phyloP scores from a whole-genome alignment of 1,140 invertebrate genomes.

The Aphelenchoides besseyi region DNA sequence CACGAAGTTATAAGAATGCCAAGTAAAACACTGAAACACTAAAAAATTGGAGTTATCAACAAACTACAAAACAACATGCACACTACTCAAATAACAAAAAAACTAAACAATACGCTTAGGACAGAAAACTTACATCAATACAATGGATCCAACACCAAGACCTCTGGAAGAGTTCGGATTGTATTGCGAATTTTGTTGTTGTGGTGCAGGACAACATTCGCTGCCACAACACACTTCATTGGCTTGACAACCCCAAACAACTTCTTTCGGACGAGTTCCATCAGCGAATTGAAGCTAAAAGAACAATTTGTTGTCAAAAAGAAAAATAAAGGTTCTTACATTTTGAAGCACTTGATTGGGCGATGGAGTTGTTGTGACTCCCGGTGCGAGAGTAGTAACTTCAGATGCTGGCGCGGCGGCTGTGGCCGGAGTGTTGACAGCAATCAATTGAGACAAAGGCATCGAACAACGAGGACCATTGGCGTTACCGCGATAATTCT shows the following conservation, averaged over 20 bases:
- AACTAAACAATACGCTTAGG: constrained; percentile 22
- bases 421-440: background rate
- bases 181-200: too few relatives aligned
- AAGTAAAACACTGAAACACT: constrained; percentile 37
- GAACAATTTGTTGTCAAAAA: too few relatives aligned
- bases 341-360: constrained; percentile 30
- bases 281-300: constrained; percentile 54
- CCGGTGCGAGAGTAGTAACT: constrained; percentile 11
- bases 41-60: constrained; percentile 11
- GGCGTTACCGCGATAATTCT: constrained; percentile 15
- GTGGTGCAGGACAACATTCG: constrained; percentile 39
- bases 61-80: constrained; percentile 3
- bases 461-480: constrained; percentile 12
- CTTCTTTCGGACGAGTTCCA: constrained; percentile 51
- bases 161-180: too few relatives aligned
- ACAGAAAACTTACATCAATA: constrained; percentile 30
- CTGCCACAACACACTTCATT: constrained; percentile 52
- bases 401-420: background rate
- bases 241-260: constrained; percentile 54
- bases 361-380: constrained; percentile 20
- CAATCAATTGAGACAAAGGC: constrained; percentile 24
- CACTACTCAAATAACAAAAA: constrained; percentile 24
- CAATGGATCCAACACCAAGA: background rate
- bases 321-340: too few relatives aligned
- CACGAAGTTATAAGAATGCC: constrained; percentile 28